These are phyloP conservation scores for Coecobrya sp. DNA, from an alignment of 2,888 invertebrate species.

Conservation along the genomic window DNA sequence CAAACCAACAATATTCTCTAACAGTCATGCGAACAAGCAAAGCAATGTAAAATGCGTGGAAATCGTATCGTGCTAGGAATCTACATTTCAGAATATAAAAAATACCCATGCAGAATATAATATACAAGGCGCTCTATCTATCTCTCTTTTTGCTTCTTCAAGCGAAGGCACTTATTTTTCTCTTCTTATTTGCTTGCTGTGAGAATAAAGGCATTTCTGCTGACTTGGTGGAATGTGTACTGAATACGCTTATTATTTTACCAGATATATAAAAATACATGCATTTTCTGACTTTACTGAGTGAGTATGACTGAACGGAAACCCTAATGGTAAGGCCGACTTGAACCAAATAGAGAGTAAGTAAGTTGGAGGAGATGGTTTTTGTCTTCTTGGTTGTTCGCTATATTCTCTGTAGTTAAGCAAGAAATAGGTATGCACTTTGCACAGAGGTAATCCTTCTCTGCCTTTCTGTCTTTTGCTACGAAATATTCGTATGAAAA, in stretches of 20 bases:
- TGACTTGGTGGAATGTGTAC: constrained; percentile 33
- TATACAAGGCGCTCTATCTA: not conserved
- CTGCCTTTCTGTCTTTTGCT: not conserved
- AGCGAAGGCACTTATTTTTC: constrained; percentile 19
- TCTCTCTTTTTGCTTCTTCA: constrained; percentile 45
- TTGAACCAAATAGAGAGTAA: constrained; percentile 26
- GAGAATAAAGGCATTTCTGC: not conserved
- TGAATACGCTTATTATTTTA: not conserved
- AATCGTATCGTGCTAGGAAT: constrained; percentile 57
- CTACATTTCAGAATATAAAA: constrained; percentile 38
- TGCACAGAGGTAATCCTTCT: not conserved
- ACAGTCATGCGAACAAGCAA: constrained; percentile 57
- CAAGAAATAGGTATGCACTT: not conserved
- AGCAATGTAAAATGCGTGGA: constrained; percentile 55
- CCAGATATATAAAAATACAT: not conserved
- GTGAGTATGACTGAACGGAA: not conserved
- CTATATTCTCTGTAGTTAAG: not conserved
- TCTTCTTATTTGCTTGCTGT: not conserved
- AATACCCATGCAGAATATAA: constrained; percentile 5
- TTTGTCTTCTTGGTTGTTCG: constrained; percentile 30
- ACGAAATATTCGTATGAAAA: not conserved
- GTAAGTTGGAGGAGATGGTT: constrained; percentile 50
- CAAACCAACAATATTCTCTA: constrained; percentile 50
- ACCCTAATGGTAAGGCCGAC: constrained; percentile 15
- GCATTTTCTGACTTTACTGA: not conserved